phyloP scores from a whole-genome alignment of 2,888 invertebrate genomes.

The Pterobdella sp. region DNA sequence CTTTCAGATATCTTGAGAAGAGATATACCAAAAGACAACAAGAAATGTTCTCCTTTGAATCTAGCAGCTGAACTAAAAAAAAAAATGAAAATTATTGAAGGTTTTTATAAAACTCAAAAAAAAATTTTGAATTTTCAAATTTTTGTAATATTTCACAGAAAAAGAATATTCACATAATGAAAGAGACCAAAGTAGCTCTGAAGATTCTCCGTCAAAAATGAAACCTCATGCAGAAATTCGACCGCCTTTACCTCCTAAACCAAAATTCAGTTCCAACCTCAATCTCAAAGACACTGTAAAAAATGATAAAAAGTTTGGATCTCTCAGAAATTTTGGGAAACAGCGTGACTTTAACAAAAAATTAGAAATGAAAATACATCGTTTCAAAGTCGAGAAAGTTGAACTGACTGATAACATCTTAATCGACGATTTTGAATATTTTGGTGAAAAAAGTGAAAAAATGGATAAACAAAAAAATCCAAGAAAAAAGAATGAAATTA shows the following conservation, averaged over 20 bases:
- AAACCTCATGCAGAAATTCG: no score
- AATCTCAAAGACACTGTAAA: not conserved
- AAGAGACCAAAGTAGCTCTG: no score
- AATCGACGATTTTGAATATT: no score
- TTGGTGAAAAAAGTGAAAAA: not conserved
- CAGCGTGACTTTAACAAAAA: not conserved
- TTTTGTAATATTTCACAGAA: no score
- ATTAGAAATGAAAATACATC: no score
- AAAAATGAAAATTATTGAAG: not conserved
- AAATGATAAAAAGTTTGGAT: not conserved
- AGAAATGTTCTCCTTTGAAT: not conserved
- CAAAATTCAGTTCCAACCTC: not conserved
- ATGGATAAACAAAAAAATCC: not conserved
- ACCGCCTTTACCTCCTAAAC: conserved; percentile 5
- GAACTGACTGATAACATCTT: no score
- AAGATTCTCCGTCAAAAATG: no score
- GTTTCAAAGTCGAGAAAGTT: no score
- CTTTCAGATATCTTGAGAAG: no score
- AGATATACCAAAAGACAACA: not conserved
- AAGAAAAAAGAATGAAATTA: not conserved
- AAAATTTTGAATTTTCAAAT: not conserved
- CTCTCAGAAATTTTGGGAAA: not conserved
- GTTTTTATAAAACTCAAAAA: not conserved
- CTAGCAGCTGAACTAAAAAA: not conserved
- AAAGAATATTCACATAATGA: no score